phyloP scores from a whole-genome alignment of 2,888 invertebrate genomes.

The Sipha maydis region DNA sequence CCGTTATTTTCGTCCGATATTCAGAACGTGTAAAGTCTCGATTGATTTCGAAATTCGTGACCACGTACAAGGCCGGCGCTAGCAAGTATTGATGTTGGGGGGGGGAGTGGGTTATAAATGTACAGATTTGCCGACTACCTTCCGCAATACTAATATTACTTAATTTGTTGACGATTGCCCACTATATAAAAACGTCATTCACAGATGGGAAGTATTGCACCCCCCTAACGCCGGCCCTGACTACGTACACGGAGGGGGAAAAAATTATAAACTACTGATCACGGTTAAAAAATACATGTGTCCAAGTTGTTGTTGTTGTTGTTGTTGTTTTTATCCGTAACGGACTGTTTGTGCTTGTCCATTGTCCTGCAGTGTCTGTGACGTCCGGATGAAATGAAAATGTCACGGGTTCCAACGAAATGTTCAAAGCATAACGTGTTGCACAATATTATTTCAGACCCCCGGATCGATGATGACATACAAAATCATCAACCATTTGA shows the following conservation, averaged over 20 bases:
- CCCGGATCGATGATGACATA: slow-evolving; percentile 21
- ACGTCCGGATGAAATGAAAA: not conserved
- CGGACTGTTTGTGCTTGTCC: not conserved
- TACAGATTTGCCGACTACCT: too few species aligned
- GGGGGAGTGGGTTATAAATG: too few species aligned
- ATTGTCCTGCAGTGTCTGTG: not conserved
- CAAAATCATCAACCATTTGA: slow-evolving; percentile 1
- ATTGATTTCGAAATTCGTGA: not conserved
- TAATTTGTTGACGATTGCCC: too few species aligned
- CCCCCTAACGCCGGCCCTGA: too few species aligned
- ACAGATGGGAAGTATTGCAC: too few species aligned
- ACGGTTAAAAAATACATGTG: not conserved
- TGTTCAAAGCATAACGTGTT: slow-evolving; percentile 17
- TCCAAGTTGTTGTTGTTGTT: not conserved
- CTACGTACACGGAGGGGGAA: too few species aligned
- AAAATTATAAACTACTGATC: not conserved
- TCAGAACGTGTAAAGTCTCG: not conserved
- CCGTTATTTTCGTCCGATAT: not conserved
- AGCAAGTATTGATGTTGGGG: too few species aligned
- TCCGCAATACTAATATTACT: too few species aligned
- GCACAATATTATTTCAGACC: slow-evolving; percentile 35
- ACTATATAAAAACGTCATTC: too few species aligned
- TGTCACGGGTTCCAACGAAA: not conserved
- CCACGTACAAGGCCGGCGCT: too few species aligned
- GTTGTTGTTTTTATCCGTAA: not conserved